A percentile compares a stretch with the other conserved stretches of the same genome.
phyloP scores from a whole-genome alignment of 2,888 invertebrate genomes.

The Melieria crassipennis region DNA sequence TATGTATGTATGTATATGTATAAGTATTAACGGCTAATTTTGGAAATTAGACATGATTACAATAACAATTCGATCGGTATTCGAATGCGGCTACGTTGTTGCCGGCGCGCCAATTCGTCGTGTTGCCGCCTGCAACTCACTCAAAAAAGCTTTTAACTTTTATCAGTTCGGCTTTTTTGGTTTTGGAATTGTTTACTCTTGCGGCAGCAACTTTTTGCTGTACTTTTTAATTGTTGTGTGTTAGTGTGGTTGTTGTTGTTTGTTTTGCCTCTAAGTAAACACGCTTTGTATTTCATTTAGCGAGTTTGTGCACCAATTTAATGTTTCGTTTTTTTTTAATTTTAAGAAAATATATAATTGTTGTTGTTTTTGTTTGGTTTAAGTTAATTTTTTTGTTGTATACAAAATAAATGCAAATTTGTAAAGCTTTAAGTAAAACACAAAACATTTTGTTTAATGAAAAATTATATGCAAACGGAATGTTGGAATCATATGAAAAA shows the following conservation, averaged over 20 bases:
- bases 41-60: constrained; percentile 41
- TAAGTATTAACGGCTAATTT: constrained; percentile 20
- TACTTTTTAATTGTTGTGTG: not conserved
- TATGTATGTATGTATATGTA: constrained; percentile 7
- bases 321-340: not conserved
- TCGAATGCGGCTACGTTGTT: not conserved
- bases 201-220: constrained; percentile 3
- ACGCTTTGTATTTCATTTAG: constrained; percentile 35
- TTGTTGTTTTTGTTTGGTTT: too few relatives aligned
- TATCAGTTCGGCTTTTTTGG: not conserved
- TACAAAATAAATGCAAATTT: too few relatives aligned
- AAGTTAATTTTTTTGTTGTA: too few relatives aligned
- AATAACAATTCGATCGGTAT: constrained; percentile 43
- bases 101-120: too few relatives aligned
- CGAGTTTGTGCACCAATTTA: not conserved
- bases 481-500: not conserved
- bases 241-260: not conserved
- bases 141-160: too few relatives aligned
- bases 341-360: too few relatives aligned
- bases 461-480: too few relatives aligned
- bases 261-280: constrained; percentile 29
- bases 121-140: too few relatives aligned
- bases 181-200: not conserved
- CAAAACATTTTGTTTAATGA: too few relatives aligned
- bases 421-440: too few relatives aligned